These are phyloP conservation scores for Tipula helvola DNA, from an alignment of 2,888 invertebrate genomes.

Conservation along the genomic window DNA sequence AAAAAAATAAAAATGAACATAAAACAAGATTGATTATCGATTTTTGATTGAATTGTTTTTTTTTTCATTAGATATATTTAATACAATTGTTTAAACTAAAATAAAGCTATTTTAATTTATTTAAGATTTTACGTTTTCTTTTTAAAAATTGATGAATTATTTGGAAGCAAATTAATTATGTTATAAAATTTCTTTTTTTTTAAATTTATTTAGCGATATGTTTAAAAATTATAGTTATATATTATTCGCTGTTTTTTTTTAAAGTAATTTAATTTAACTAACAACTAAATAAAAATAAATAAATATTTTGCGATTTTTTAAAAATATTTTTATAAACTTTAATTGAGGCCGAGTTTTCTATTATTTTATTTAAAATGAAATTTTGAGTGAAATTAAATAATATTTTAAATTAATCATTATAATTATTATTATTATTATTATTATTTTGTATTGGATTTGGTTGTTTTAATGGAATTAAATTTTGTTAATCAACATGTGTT, in stretches of 20 bases:
- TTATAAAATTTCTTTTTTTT: background rate
- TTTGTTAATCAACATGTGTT: background rate
- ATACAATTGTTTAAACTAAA: background rate
- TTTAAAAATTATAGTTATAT: background rate
- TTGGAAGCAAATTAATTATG: background rate
- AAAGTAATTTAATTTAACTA: background rate
- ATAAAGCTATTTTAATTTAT: background rate
- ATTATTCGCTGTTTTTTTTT: background rate
- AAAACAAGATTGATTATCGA: background rate
- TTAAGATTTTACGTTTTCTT: background rate
- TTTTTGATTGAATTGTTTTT: slow-evolving; percentile 8
- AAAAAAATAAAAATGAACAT: background rate
- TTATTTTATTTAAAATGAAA: background rate
- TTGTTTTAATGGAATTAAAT: background rate
- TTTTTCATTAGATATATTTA: background rate
- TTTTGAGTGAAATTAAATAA: background rate
- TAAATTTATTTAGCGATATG: background rate
- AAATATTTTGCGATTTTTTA: background rate
- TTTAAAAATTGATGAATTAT: background rate
- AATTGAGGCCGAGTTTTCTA: background rate
- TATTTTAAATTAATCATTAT: background rate
- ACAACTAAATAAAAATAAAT: background rate
- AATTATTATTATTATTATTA: background rate
- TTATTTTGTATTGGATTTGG: background rate
- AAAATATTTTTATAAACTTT: background rate